These are phyloP conservation scores for Pinctada fucata DNA, from an alignment of 2,888 invertebrate genomes.

Conservation along the genomic window DNA sequence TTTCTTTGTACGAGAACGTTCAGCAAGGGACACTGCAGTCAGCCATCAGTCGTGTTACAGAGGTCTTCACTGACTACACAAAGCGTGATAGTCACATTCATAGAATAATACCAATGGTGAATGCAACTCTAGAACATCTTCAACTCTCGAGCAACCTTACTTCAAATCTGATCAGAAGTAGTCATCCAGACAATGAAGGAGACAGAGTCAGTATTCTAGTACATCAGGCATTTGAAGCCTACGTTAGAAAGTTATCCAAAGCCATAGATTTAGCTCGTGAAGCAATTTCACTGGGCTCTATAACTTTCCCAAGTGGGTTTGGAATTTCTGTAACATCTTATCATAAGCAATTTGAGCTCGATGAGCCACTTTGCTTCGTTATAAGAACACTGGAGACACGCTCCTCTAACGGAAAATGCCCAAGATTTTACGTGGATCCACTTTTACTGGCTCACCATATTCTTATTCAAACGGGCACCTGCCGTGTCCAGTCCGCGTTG, in stretches of 20 bases:
- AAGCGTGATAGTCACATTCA: conserved; percentile 6
- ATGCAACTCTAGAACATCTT: conserved; percentile 6
- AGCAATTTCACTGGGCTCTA: no score
- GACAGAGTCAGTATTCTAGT: conserved; percentile 9
- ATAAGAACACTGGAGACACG: conserved; percentile 12
- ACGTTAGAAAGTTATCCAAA: neutral
- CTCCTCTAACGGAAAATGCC: conserved; percentile 11
- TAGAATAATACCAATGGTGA: conserved; percentile 30
- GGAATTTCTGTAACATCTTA: conserved; percentile 24
- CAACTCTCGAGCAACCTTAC: no score
- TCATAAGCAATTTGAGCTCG: conserved; percentile 21
- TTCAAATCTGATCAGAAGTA: no score
- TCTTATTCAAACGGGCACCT: conserved; percentile 9
- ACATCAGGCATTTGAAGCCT: conserved; percentile 26
- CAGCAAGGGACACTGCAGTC: neutral
- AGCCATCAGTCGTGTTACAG: conserved; percentile 5
- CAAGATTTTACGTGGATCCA: conserved; percentile 31
- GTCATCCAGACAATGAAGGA: neutral
- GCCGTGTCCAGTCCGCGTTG: neutral
- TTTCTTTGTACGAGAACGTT: conserved; percentile 32
- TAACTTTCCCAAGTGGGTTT: neutral
- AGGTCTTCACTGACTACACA: neutral
- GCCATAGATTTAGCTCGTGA: no score
- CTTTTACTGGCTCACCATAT: conserved; percentile 17
- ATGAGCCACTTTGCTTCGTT: conserved; percentile 15